Conservation (phyloP, 2,797 vertebrate species). For the Phataginus tricuspis region DNA sequence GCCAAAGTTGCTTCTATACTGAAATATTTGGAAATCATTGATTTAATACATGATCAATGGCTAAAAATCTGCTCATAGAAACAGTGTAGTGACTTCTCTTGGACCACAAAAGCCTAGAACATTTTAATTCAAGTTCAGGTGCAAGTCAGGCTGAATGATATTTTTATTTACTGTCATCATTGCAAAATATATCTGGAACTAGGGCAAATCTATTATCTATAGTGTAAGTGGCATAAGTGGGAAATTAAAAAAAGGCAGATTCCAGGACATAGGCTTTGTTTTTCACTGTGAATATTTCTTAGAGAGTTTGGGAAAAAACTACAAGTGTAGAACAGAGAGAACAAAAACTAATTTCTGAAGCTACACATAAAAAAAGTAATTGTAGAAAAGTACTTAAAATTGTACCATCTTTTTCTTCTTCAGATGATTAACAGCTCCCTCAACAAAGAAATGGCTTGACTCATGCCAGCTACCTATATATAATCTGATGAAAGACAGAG, state of each 20-base stretch:
- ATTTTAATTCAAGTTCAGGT: neutral
- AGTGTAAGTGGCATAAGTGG: constrained; percentile 13
- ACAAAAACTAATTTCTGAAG: constrained; percentile 9
- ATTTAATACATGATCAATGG: neutral
- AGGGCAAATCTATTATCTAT: neutral
- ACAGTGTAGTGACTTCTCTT: neutral
- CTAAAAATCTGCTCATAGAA: neutral
- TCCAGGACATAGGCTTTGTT: neutral
- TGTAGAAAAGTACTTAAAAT: constrained; percentile 46
- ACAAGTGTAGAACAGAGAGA: neutral
- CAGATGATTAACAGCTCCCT: constrained; percentile 3
- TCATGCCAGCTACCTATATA: neutral
- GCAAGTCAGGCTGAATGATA: neutral
- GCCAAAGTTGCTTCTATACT: neutral
- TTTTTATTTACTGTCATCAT: constrained; percentile 64
- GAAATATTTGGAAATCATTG: neutral
- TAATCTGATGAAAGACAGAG: constrained; percentile 10
- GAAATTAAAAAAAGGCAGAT: neutral
- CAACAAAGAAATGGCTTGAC: neutral
- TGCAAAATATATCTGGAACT: constrained; percentile 10
- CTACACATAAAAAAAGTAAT: neutral
- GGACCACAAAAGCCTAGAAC: constrained; percentile 7
- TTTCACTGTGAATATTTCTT: neutral
- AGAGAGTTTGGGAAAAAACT: neutral
- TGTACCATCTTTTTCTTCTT: neutral